Conservation (phyloP, 92 coral and sea anemone genomes). For the Ricordea florida region DNA sequence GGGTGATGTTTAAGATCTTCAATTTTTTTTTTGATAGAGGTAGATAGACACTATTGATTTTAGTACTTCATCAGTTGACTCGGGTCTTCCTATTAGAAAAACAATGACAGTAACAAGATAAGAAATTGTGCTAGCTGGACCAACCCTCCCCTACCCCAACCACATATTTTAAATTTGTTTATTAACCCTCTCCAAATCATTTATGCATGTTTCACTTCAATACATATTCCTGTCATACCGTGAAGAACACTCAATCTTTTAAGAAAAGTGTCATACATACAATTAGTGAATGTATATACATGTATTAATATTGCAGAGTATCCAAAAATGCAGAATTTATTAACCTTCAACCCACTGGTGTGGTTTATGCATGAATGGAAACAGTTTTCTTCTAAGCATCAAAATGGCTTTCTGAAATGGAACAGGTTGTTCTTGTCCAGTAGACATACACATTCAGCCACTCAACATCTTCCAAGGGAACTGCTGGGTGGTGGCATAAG, state of each 20-base stretch:
- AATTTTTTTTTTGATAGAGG: slow-evolving; percentile 41
- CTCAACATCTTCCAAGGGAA: slow-evolving; percentile 41
- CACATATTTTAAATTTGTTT: too few species aligned
- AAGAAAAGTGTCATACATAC: too few species aligned
- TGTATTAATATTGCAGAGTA: not conserved
- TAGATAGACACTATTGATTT: slow-evolving; percentile 71
- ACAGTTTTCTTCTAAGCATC: slow-evolving; percentile 41
- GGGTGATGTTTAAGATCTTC: slow-evolving; percentile 19
- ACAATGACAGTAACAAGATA: too few species aligned
- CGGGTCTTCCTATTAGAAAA: slow-evolving; percentile 48
- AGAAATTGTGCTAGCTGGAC: too few species aligned
- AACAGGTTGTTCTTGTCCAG: not conserved
- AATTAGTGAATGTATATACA: not conserved
- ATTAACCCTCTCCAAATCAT: too few species aligned
- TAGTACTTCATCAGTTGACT: slow-evolving; percentile 37
- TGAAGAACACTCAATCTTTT: too few species aligned
- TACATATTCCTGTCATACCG: too few species aligned
- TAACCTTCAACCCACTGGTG: slow-evolving; percentile 53
- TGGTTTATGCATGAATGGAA: slow-evolving; percentile 53
- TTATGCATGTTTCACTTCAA: too few species aligned
- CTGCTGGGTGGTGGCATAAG: slow-evolving; percentile 32
- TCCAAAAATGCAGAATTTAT: too few species aligned
- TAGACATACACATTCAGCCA: slow-evolving; percentile 26
- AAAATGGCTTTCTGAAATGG: slow-evolving; percentile 32
- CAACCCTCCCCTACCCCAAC: too few species aligned